These are phyloP conservation scores for Drosophila atripex DNA, from an alignment of 2,888 invertebrate species.

Conservation along the genomic window DNA sequence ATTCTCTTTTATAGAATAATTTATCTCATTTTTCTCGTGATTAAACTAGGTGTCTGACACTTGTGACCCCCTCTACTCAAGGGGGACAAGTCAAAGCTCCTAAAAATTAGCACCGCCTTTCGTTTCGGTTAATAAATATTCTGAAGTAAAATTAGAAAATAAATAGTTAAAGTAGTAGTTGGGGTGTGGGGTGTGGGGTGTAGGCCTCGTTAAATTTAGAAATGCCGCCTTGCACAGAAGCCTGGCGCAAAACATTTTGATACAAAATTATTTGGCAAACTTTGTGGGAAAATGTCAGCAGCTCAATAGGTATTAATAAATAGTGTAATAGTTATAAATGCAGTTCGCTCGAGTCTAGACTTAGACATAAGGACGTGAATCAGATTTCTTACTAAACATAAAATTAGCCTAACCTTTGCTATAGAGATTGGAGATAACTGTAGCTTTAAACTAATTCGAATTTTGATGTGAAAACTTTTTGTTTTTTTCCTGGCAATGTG, in stretches of 20 bases:
- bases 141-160: constrained; percentile 48
- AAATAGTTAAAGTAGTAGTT: constrained; percentile 45
- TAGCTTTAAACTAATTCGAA: constrained; percentile 36
- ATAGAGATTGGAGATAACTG: constrained; percentile 15
- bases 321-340: constrained; percentile 70
- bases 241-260: constrained; percentile 80
- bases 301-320: constrained; percentile 57
- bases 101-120: constrained; percentile 68
- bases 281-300: constrained; percentile 46
- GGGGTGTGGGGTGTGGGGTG: background rate
- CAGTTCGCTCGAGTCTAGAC: constrained; percentile 66
- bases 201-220: constrained; percentile 34
- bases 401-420: constrained; percentile 65
- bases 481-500: constrained; percentile 68
- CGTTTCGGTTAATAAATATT: constrained; percentile 62
- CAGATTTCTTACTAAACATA: constrained; percentile 55
- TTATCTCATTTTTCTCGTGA: constrained; percentile 33
- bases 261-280: constrained; percentile 81
- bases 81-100: constrained; percentile 46
- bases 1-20: constrained; percentile 43
- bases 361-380: constrained; percentile 61
- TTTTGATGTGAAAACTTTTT: constrained; percentile 21
- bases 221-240: constrained; percentile 52
- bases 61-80: constrained; percentile 37
- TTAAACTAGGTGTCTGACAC: constrained; percentile 47